phyloP scores from a whole-genome alignment of 2,888 invertebrate species.

The Cataglyphis albicans region DNA sequence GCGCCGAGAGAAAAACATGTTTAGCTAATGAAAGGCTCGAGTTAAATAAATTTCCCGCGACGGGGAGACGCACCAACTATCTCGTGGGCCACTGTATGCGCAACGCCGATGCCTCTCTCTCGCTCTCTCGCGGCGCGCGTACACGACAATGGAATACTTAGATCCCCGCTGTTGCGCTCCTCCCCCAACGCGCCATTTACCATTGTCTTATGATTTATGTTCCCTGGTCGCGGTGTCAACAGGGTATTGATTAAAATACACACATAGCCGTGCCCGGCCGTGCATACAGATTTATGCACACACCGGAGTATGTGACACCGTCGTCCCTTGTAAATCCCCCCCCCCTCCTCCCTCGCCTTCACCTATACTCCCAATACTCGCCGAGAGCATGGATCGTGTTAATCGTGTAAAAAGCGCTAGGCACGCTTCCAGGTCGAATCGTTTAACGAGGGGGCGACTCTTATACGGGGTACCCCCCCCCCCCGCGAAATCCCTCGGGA shows the following conservation, averaged over 20 bases:
- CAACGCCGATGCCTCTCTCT: constrained; percentile 31
- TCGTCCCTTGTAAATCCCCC: constrained; percentile 72
- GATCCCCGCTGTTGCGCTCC: constrained; percentile 78
- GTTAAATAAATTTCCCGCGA: constrained; percentile 50
- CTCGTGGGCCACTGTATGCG: constrained; percentile 47
- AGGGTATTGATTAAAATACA: constrained; percentile 80
- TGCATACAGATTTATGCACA: constrained; percentile 67
- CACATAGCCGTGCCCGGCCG: constrained; percentile 44
- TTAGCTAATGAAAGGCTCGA: constrained; percentile 45
- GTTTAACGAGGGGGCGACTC: constrained; percentile 53
- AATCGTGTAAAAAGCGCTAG: constrained; percentile 64
- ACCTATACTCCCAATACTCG: background rate
- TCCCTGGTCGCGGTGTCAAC: constrained; percentile 77
- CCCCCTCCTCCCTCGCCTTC: background rate
- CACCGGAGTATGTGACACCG: constrained; percentile 63
- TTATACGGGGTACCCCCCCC: constrained; percentile 11
- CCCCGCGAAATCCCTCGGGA: constrained; percentile 37
- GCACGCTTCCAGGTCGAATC: constrained; percentile 63
- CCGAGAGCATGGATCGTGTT: constrained; percentile 59
- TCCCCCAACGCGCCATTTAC: constrained; percentile 74
- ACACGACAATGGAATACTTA: constrained; percentile 80
- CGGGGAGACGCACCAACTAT: constrained; percentile 8
- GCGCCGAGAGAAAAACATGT: constrained; percentile 3
- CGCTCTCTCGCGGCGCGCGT: constrained; percentile 47
- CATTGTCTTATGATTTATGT: constrained; percentile 84